Base-by-base conservation (phyloP, 2,113 vertebrate species). In the Proterorhinus semilunaris region DNA sequence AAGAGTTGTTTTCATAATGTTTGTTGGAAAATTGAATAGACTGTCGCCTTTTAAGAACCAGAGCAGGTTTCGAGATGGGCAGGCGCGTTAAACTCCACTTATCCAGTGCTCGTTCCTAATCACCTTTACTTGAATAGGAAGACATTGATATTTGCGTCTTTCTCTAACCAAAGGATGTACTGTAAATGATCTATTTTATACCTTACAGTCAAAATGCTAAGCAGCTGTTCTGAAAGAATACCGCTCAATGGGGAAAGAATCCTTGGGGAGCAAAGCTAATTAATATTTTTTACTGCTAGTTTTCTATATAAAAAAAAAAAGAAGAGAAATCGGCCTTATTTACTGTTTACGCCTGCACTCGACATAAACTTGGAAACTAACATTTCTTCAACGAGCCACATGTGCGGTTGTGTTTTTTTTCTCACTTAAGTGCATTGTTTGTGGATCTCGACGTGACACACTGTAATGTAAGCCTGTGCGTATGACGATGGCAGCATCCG, bases 301-400 rank as follows among this genome's bases (percentile, higher is more conserved):
- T 88, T 90, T 85, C 74, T 86, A 83, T 36, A 73, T 62, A 1
- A 21, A 21, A 21, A 21, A 21, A 21, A 78, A 83, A 81, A 78
- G 74, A 80, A 78, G 69, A 55, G 17, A 79, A 80, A 79, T 81
- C 76, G 52, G 82, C 74, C 76, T 89, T 83, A 87, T 86, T 89
- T 87, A 87, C 79, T 61, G 85, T 89, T 90, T 89, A 90, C 84
- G 83, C 81, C 84, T 88, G 87, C 84, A 83, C 75, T 88, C 79
- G 51, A 65, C 62, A 48, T 51, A 77, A 68, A 74, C 64, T 79
- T 83, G 77, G 85, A 83, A 74, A 68, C 57, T 79, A 84, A 80
- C 72, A 81, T 84, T 86, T 90, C 63, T 85, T 76, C 64, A 82
- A 83, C 17, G 71, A 71, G 74, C 75, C 57, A 74, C 78, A 70